Percentiles rank a stretch among this genome's conserved stretches.
phyloP scores from a whole-genome alignment of 2,797 vertebrate genomes.

The Acipenser transmontanus region DNA sequence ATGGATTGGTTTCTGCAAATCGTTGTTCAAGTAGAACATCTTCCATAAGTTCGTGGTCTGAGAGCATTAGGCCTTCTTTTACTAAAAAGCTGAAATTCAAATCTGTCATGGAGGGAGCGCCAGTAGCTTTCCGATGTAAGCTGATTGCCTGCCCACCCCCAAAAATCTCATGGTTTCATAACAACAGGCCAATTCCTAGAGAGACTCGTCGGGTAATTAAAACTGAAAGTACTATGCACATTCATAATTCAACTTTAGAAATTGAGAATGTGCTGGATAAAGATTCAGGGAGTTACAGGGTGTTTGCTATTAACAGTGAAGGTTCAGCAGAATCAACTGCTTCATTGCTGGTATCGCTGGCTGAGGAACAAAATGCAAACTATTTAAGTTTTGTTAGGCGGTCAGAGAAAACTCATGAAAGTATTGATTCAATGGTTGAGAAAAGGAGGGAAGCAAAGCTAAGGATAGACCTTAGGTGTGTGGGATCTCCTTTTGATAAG shows the following conservation, averaged over 20 bases:
- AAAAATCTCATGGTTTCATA: conserved; percentile 92
- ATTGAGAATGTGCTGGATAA: conserved; percentile 69
- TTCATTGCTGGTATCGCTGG: conserved; percentile 77
- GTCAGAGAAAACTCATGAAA: conserved; percentile 51
- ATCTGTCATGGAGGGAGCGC: conserved; percentile 78
- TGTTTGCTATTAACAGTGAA: conserved; percentile 87
- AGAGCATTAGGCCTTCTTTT: conserved; percentile 83
- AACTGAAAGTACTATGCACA: conserved; percentile 70
- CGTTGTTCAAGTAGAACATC: conserved; percentile 63
- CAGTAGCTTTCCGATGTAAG: conserved; percentile 77
- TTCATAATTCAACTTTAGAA: conserved; percentile 71
- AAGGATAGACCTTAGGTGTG: conserved; percentile 84
- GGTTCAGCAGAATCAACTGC: conserved; percentile 87
- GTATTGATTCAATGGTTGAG: conserved; percentile 61
- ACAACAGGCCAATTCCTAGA: conserved; percentile 79
- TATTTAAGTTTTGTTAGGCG: conserved; percentile 58
- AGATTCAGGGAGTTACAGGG: conserved; percentile 87
- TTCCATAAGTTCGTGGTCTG: conserved; percentile 63
- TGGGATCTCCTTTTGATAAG: conserved; percentile 92
- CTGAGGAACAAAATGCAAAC: conserved; percentile 68
- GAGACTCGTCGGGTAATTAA: conserved; percentile 69
- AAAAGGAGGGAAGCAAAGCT: conserved; percentile 68
- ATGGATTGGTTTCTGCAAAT: conserved; percentile 52
- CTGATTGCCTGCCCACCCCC: conserved; percentile 77
- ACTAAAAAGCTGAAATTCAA: conserved; percentile 83